Evolutionary conservation across 2,888 invertebrate genomes (phyloP).

Genomic region (Maniola hyperantus): DNA sequence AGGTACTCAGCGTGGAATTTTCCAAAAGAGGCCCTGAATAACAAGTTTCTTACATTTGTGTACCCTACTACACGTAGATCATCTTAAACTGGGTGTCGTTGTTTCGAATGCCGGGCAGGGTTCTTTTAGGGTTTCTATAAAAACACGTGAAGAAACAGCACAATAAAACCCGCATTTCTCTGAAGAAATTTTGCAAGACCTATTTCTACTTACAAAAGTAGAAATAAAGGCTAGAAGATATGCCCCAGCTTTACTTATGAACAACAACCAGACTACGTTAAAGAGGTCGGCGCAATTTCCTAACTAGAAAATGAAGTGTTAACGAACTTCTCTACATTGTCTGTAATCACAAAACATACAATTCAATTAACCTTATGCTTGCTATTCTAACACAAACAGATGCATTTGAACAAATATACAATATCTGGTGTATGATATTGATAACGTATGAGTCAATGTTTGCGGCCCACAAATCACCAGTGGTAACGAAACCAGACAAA

Average conservation of each 20-base stretch:
- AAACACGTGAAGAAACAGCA: not conserved
- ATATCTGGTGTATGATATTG: conserved; percentile 55
- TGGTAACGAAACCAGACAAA: conserved; percentile 64
- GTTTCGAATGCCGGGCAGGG: not conserved
- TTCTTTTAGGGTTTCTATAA: not conserved
- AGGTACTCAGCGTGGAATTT: not conserved
- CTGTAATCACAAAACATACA: conserved; percentile 38
- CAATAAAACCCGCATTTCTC: not conserved
- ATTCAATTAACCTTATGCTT: conserved; percentile 25
- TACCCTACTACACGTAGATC: no score
- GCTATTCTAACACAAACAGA: conserved; percentile 37
- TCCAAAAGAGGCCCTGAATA: not conserved
- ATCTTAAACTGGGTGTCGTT: no score
- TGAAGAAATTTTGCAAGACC: not conserved
- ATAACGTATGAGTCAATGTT: conserved; percentile 67
- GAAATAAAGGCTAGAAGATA: no score
- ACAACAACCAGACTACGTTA: not conserved
- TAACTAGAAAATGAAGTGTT: not conserved
- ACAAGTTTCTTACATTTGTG: not conserved
- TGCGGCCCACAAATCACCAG: conserved; percentile 66
- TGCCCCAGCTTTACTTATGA: not conserved
- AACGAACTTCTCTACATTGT: conserved; percentile 8
- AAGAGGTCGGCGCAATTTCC: not conserved
- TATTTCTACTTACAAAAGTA: not conserved
- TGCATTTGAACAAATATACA: conserved; percentile 46